Percentiles rank a stretch among this genome's conserved stretches.
Evolutionary conservation across 2,113 vertebrate genomes (phyloP).

Genomic region (Chauna torquata): DNA sequence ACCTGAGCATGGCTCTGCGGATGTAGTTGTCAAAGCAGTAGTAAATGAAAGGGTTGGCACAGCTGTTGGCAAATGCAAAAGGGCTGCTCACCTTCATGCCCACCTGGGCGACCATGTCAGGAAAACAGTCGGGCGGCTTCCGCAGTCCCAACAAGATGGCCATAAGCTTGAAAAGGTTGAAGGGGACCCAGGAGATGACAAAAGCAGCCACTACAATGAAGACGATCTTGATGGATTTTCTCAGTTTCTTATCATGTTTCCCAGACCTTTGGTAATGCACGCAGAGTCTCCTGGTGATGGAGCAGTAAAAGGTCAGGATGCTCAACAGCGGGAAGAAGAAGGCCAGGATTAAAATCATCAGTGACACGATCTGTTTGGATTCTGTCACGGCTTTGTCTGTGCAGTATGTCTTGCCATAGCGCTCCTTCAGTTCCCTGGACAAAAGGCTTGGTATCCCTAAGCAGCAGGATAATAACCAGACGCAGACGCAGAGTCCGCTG

Average conservation of each 20-base stretch:
- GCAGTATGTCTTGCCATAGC: slow-evolving; percentile 66
- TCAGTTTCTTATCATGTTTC: slow-evolving; percentile 76
- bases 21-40: slow-evolving; percentile 76
- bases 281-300: slow-evolving; percentile 75
- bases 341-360: slow-evolving; percentile 68
- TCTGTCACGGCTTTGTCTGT: slow-evolving; percentile 29
- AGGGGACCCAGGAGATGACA: slow-evolving; percentile 80
- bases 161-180: slow-evolving; percentile 77
- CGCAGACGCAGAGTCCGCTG: slow-evolving; percentile 32
- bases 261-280: slow-evolving; percentile 70
- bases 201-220: slow-evolving; percentile 75
- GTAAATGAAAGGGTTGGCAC: slow-evolving; percentile 81
- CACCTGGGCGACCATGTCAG: not conserved
- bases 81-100: slow-evolving; percentile 75
- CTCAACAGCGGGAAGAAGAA: slow-evolving; percentile 78
- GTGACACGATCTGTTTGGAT: not conserved
- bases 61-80: slow-evolving; percentile 81
- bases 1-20: slow-evolving; percentile 54
- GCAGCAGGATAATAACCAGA: slow-evolving; percentile 77
- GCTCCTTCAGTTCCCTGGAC: slow-evolving; percentile 65
- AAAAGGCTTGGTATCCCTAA: slow-evolving; percentile 74
- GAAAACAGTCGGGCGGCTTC: slow-evolving; percentile 18
- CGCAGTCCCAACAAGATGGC: slow-evolving; percentile 53
- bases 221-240: slow-evolving; percentile 78
- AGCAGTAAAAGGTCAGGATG: slow-evolving; percentile 79